A percentile compares a stretch with the other conserved stretches of the same genome.
Evolutionary conservation across 2,797 vertebrate genomes (phyloP).

Genomic region (Bucorvus abyssinicus): DNA sequence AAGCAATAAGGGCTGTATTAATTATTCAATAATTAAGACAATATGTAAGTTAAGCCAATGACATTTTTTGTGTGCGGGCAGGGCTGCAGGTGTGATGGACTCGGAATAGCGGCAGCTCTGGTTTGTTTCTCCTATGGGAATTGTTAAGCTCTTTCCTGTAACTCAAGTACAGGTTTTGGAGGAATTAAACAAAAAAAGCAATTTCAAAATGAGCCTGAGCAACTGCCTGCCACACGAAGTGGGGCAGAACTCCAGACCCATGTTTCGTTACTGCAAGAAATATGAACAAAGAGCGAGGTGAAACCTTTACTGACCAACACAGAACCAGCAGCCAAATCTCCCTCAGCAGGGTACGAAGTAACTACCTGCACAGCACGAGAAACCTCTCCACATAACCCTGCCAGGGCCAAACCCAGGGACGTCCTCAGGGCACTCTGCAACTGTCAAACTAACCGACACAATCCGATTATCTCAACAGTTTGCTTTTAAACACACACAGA

Average conservation of each 20-base stretch:
- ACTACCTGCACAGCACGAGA: background rate
- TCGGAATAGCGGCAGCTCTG: background rate
- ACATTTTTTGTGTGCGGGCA: rapidly evolving
- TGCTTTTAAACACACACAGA: background rate
- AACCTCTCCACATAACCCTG: background rate
- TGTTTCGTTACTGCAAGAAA: background rate
- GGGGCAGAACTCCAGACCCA: background rate
- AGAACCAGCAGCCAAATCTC: background rate
- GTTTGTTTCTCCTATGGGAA: background rate
- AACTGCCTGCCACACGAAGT: background rate
- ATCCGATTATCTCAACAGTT: background rate
- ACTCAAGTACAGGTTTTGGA: background rate
- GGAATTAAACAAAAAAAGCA: background rate
- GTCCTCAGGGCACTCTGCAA: background rate
- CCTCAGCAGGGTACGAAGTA: rapidly evolving
- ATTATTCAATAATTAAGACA: background rate
- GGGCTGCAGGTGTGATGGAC: rapidly evolving
- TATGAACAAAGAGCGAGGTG: rapidly evolving
- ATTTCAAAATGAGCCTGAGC: background rate
- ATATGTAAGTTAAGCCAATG: background rate
- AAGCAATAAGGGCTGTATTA: background rate
- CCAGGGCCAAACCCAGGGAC: background rate
- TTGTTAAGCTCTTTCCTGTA: background rate
- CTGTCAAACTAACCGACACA: background rate
- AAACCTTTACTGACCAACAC: background rate